Percentiles rank a stretch among this genome's conserved stretches.
phyloP scores from a whole-genome alignment of 2,888 invertebrate genomes.

The Andrena flavipes region DNA sequence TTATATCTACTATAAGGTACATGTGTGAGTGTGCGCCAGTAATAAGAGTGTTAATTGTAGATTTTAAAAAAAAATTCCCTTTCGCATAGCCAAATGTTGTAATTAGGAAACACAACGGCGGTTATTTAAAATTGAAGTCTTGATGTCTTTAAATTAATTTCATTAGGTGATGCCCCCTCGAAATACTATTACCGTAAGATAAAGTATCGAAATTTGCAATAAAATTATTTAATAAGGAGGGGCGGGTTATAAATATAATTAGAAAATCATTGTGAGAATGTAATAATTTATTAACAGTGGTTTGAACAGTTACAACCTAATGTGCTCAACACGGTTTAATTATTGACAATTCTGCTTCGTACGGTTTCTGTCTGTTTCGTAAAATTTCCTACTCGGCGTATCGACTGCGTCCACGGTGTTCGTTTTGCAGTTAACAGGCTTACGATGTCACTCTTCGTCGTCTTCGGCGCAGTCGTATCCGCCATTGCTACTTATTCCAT shows the following conservation, averaged over 20 bases:
- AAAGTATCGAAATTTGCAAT: not conserved
- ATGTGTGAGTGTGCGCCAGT: not conserved
- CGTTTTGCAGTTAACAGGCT: slow-evolving; percentile 35
- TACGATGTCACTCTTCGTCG: slow-evolving; percentile 8
- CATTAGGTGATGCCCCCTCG: too few relatives aligned
- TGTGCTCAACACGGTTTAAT: not conserved
- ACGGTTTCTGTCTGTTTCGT: not conserved
- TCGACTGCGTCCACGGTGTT: slow-evolving; percentile 7
- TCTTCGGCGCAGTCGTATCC: not conserved
- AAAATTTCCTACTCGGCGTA: slow-evolving; percentile 17
- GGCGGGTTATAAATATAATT: not conserved
- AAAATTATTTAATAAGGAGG: not conserved
- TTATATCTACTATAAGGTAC: slow-evolving; percentile 60
- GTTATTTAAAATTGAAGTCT: too few relatives aligned
- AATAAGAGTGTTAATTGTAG: not conserved
- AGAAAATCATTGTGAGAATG: not conserved
- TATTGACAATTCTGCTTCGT: slow-evolving; percentile 34
- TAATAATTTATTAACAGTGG: slow-evolving; percentile 52
- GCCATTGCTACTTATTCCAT: slow-evolving; percentile 14
- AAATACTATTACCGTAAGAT: not conserved
- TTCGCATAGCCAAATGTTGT: too few relatives aligned
- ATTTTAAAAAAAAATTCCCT: not conserved
- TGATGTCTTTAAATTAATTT: too few relatives aligned
- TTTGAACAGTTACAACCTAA: slow-evolving; percentile 20
- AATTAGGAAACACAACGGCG: too few relatives aligned